Conservation (phyloP, 2,113 vertebrate species). For the Egretta garzetta region DNA sequence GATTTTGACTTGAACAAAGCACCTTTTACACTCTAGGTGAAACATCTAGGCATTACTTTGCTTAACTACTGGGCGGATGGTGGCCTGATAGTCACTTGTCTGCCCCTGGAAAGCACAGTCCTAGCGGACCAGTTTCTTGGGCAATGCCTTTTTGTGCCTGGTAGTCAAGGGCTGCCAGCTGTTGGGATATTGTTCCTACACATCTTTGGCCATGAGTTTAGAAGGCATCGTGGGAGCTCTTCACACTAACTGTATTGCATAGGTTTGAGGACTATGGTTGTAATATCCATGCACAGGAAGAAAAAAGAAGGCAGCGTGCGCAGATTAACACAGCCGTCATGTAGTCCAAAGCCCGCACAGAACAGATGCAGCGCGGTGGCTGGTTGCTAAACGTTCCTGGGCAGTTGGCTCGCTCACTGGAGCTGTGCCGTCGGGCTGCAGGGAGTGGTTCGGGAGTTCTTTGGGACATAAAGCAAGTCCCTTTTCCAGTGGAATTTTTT, state of each 20-base stretch:
- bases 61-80: conserved; percentile 8
- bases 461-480: background rate
- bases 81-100: background rate
- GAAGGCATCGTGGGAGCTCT: fast-evolving
- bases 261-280: background rate
- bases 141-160: background rate
- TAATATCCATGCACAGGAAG: background rate
- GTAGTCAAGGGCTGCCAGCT: background rate
- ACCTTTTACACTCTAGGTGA: background rate
- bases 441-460: background rate
- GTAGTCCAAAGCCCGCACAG: background rate
- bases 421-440: background rate
- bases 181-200: background rate
- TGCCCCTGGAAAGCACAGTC: background rate
- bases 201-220: background rate
- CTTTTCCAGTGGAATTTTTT: background rate
- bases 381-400: background rate
- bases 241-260: background rate
- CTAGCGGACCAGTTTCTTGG: background rate
- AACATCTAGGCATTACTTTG: background rate
- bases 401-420: background rate
- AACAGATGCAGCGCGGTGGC: background rate
- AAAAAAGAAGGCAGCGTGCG: background rate
- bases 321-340: fast-evolving
- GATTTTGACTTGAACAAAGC: conserved; percentile 24